phyloP scores from a whole-genome alignment of 2,888 invertebrate species.

The Nomada ruficornis region DNA sequence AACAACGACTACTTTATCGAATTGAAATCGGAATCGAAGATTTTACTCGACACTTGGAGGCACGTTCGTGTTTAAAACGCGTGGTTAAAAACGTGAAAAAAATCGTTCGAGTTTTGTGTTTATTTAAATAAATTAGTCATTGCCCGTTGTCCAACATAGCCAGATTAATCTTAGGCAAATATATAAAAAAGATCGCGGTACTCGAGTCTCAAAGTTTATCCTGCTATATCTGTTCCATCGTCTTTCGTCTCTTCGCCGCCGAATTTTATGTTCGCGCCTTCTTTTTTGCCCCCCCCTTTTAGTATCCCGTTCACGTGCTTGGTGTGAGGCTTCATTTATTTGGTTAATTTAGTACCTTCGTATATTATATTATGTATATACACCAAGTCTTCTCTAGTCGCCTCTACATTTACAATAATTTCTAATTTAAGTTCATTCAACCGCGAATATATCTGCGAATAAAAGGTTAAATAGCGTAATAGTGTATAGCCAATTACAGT shows the following conservation, averaged over 20 bases:
- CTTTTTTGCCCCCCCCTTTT: background rate
- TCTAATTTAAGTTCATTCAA: slow-evolving; percentile 71
- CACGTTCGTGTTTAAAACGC: slow-evolving; percentile 42
- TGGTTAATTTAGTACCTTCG: slow-evolving; percentile 80
- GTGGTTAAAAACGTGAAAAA: slow-evolving; percentile 78
- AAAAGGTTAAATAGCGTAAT: slow-evolving; percentile 70
- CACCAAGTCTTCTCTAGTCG: slow-evolving; percentile 75
- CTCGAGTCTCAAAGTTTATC: slow-evolving; percentile 59
- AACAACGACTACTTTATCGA: slow-evolving; percentile 15
- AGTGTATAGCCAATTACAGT: slow-evolving; percentile 76
- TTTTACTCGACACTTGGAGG: slow-evolving; percentile 18
- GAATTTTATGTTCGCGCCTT: background rate
- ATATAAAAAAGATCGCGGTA: slow-evolving; percentile 74
- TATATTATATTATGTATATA: slow-evolving; percentile 81
- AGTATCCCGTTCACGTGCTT: slow-evolving; percentile 52
- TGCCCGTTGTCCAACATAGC: slow-evolving; percentile 73
- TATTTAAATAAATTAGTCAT: slow-evolving; percentile 80
- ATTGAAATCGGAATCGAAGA: slow-evolving; percentile 10
- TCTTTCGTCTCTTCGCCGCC: background rate
- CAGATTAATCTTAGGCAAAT: slow-evolving; percentile 80
- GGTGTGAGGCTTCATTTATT: slow-evolving; percentile 62
- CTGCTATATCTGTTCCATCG: background rate
- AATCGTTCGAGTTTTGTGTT: slow-evolving; percentile 75
- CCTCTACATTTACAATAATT: slow-evolving; percentile 68
- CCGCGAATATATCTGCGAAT: slow-evolving; percentile 70